Conservation (phyloP, 1,140 invertebrate genomes). For the Kradibia gibbosae region DNA sequence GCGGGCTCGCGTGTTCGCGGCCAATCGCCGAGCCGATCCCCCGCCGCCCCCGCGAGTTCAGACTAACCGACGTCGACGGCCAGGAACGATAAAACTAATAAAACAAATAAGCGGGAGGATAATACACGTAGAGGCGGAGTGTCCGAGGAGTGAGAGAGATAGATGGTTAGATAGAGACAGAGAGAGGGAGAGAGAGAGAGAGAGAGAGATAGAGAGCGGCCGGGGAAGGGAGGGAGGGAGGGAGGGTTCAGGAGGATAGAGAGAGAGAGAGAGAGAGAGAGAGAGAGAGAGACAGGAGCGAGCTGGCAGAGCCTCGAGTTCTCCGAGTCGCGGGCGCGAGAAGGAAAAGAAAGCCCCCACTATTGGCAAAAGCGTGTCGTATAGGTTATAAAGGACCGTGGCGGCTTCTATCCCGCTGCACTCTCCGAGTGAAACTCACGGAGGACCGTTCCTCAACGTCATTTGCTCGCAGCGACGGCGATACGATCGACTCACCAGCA, state of each 20-base stretch:
- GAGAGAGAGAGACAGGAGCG: neutral
- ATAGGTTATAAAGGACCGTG: slow-evolving; percentile 72
- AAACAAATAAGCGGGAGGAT: no score
- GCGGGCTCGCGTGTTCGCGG: no score
- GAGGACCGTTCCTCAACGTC: slow-evolving; percentile 61
- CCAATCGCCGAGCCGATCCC: no score
- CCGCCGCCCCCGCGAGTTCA: no score
- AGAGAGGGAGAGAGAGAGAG: neutral
- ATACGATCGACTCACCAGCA: neutral
- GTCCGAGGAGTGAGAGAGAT: no score
- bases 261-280: neutral
- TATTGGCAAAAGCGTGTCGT: slow-evolving; percentile 59
- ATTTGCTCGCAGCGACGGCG: neutral
- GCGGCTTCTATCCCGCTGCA: slow-evolving; percentile 68
- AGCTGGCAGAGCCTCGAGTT: neutral
- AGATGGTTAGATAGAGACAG: no score
- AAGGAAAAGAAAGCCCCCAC: slow-evolving; percentile 59
- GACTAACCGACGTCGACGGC: no score
- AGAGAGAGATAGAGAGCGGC: neutral
- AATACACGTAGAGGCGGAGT: neutral
- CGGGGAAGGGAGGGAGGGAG: neutral
- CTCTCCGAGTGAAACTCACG: slow-evolving; percentile 72
- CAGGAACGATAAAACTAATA: no score
- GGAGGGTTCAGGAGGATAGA: neutral
- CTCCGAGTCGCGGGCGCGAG: slow-evolving; percentile 28